Conservation (phyloP, 2,888 invertebrate species). For the Synanthedon myopaeformis region DNA sequence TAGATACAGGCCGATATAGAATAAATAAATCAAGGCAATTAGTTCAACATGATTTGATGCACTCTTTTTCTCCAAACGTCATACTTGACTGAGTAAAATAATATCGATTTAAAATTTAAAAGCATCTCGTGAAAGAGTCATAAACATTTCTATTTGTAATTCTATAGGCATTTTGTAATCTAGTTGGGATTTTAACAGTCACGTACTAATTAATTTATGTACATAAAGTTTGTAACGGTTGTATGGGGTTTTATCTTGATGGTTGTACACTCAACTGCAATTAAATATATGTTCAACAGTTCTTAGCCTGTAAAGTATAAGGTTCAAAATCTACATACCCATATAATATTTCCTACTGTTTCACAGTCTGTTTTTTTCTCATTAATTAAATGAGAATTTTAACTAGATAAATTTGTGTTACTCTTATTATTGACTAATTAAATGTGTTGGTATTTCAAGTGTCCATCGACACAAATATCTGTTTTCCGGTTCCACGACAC, state of each 20-base stretch:
- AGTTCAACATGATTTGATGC: too few relatives aligned
- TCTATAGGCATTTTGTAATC: background rate
- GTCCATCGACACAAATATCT: background rate
- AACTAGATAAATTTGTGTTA: background rate
- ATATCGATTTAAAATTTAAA: background rate
- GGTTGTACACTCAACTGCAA: background rate
- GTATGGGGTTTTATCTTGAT: background rate
- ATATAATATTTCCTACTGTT: background rate
- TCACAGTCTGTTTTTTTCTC: background rate
- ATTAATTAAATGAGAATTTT: background rate
- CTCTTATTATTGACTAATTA: background rate
- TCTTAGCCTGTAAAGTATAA: too few relatives aligned
- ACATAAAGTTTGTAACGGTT: background rate
- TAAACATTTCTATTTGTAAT: background rate
- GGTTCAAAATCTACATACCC: too few relatives aligned
- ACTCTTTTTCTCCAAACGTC: too few relatives aligned
- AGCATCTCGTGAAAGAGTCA: background rate
- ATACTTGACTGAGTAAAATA: too few relatives aligned
- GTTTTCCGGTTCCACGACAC: too few relatives aligned
- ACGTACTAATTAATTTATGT: slow-evolving; percentile 3
- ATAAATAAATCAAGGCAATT: too few relatives aligned
- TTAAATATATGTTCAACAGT: too few relatives aligned
- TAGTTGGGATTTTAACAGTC: background rate
- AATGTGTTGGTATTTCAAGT: background rate
- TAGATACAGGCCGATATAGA: too few relatives aligned